phyloP scores from a whole-genome alignment of 2,888 invertebrate species.

The Smittia aterrima region DNA sequence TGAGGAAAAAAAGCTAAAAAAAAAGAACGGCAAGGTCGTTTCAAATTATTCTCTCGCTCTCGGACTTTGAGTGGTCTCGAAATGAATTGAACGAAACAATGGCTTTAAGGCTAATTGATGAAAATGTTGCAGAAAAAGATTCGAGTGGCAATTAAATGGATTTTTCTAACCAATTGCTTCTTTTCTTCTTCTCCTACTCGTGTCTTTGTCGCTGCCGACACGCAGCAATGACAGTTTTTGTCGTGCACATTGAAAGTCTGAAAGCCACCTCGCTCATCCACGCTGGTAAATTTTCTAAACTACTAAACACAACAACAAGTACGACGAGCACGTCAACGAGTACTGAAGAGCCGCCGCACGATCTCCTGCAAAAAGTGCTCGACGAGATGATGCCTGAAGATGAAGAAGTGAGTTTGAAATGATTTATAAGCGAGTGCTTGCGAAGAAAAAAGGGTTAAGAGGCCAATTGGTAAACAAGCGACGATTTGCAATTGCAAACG shows the following conservation, averaged over 20 bases:
- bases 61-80: background rate
- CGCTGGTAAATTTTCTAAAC: constrained; percentile 30
- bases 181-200: background rate
- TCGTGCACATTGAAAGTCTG: constrained; percentile 29
- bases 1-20: background rate
- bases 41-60: constrained; percentile 8
- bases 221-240: constrained; percentile 29
- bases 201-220: too few species aligned
- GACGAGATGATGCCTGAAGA: constrained; percentile 32
- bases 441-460: constrained; percentile 12
- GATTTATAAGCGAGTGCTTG: background rate
- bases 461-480: constrained; percentile 13
- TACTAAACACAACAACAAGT: constrained; percentile 4
- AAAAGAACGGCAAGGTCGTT: constrained; percentile 34
- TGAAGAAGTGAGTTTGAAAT: background rate
- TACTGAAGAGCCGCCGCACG: background rate
- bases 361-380: background rate
- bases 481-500: background rate
- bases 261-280: constrained; percentile 36
- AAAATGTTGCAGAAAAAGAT: background rate
- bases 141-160: constrained; percentile 4
- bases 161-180: background rate
- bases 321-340: constrained; percentile 2
- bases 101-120: background rate
- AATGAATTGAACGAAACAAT: constrained; percentile 5